Evolutionary conservation across 2,888 invertebrate species (phyloP), one percentile per base, ranked within the genome.

Genomic region (Adela reaumurella): DNA sequence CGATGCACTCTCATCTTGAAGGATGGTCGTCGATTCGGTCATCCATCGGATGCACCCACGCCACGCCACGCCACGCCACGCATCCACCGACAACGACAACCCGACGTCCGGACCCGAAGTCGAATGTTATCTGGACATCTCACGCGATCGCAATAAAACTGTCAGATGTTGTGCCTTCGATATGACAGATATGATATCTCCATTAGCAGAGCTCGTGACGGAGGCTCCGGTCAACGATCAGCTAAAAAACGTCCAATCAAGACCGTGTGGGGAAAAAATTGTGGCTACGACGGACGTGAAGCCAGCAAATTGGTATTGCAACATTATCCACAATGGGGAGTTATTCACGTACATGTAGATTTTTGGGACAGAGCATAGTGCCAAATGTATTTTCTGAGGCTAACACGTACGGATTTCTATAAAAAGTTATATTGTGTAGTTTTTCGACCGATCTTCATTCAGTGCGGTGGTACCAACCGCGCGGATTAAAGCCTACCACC

Each of bases 181-280:
- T 70, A 67, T 74, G 70, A 66, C 68, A 70, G 68, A 71, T 73
- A 64, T 60, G 67, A 70, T 73, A 74, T 74, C 70, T 70, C 68
- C 70, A 73, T 72, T 72, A 71, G 43, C 4, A 14, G 42, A 42
- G 42, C 4, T 17, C 35, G 35, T 35, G 35, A 35, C 35, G 35
- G 35, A 14, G 35, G 35, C 35, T 35, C 14, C 11, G 24, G 8
- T 8, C 6, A 35, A 14, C 6, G 35, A 35, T 8, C 11, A 35
- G 35, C 35, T 14, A 35, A 11, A 4, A 35, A 11, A 24, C 24
- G 35, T 14, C 35, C 11, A 14, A 8, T 35, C 14, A 14, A 8
- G 35, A 35, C 35, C 5, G 35, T 8, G 14, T 8, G 35, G 3
- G 3, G 35, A 35, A 35, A 35, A 35, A 35, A 35, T 8, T 14